A percentile compares a stretch with the other conserved stretches of the same genome.
phyloP scores from a whole-genome alignment of 2,113 vertebrate species.

The Forbesichthys agassizii region DNA sequence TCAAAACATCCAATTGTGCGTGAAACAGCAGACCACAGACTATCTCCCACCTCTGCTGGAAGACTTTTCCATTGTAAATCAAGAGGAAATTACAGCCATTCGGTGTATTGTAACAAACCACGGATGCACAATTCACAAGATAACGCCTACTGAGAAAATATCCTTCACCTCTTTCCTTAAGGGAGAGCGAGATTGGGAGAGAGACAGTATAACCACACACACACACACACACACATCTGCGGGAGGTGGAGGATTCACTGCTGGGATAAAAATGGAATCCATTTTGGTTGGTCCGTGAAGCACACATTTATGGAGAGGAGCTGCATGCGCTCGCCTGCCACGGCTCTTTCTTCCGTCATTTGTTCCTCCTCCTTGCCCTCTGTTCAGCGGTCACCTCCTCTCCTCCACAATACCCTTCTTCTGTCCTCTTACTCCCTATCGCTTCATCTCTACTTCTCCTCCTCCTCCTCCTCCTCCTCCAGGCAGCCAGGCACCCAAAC shows the following conservation, averaged over 20 bases:
- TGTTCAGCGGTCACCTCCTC: constrained; percentile 32
- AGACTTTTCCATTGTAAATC: constrained; percentile 48
- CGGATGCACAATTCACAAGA: constrained; percentile 45
- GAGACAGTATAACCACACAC: constrained; percentile 20
- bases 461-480: constrained; percentile 78
- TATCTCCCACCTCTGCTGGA: constrained; percentile 45
- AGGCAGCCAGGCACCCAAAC: constrained; percentile 85
- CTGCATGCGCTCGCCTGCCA: constrained; percentile 31
- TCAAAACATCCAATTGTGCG: constrained; percentile 68
- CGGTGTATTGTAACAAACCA: constrained; percentile 52
- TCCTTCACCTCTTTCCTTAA: constrained; percentile 51
- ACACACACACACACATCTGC: constrained; percentile 27
- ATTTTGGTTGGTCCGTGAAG: constrained; percentile 70
- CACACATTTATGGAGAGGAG: constrained; percentile 53
- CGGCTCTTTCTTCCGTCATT: constrained; percentile 52
- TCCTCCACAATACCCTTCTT: constrained; percentile 34
- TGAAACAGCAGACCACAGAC: constrained; percentile 57
- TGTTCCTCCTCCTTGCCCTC: constrained; percentile 41
- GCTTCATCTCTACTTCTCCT: constrained; percentile 62
- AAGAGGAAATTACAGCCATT: constrained; percentile 53
- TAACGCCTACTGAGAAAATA: constrained; percentile 59
- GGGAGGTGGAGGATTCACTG: constrained; percentile 54
- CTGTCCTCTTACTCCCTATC: constrained; percentile 14
- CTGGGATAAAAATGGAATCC: constrained; percentile 75
- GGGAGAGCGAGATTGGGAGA: constrained; percentile 1